Conservation (phyloP, 1,140 invertebrate genomes). For the Eulimnadia texana region DNA sequence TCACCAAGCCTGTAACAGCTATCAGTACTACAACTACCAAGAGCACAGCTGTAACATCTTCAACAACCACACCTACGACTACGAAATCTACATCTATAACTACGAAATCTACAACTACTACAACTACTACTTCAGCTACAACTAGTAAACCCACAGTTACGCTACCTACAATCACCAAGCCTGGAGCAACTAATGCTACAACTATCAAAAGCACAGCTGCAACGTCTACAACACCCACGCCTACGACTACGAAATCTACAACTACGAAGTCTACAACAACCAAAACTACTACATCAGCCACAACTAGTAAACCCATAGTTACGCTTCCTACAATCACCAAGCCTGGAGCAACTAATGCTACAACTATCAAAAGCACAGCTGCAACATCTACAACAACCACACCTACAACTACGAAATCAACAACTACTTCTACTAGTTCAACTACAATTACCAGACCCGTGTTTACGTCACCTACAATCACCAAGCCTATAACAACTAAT, state of each 20-base stretch:
- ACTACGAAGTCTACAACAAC: too few relatives aligned
- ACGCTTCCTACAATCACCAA: background rate
- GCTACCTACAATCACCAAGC: background rate
- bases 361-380: too few relatives aligned
- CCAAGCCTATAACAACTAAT: background rate
- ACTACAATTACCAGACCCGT: background rate
- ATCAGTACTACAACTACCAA: too few relatives aligned
- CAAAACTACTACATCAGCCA: background rate
- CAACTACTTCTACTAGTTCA: background rate
- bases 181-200: background rate
- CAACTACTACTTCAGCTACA: background rate
- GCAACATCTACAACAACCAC: background rate
- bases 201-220: too few relatives aligned
- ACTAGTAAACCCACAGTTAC: background rate
- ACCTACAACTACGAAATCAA: background rate
- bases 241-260: too few relatives aligned
- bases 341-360: background rate
- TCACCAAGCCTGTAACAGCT: too few relatives aligned
- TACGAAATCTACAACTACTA: too few relatives aligned
- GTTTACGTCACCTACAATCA: background rate
- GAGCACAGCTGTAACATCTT: background rate
- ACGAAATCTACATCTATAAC: too few relatives aligned
- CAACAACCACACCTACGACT: background rate
- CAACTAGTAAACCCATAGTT: background rate
- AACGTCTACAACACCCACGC: too few relatives aligned